Conservation (phyloP, 2,888 invertebrate genomes). For the Hartigia nigra region DNA sequence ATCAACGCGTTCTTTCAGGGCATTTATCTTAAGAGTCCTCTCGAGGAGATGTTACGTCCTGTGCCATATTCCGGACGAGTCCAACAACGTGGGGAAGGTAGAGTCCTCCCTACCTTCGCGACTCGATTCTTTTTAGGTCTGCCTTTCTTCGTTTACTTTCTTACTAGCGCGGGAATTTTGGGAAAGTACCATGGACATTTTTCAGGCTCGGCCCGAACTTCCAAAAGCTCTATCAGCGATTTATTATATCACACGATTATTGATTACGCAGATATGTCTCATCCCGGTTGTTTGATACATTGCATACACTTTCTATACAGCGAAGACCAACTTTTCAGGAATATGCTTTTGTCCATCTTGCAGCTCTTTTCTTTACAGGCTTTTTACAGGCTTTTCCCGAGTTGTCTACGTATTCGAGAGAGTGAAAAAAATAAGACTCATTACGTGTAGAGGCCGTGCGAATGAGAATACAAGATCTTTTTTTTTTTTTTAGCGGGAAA, state of each 20-base stretch:
- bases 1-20: neutral
- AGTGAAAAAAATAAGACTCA: constrained; percentile 33
- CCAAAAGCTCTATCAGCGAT: constrained; percentile 46
- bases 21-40: neutral
- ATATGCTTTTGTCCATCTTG: constrained; percentile 52
- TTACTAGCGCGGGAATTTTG: constrained; percentile 33
- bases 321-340: constrained; percentile 37
- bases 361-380: constrained; percentile 65
- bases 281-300: constrained; percentile 17
- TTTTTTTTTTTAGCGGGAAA: constrained; percentile 21
- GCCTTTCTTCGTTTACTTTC: constrained; percentile 26
- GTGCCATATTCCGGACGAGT: neutral
- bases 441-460: constrained; percentile 55
- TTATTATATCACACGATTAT: constrained; percentile 22
- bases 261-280: constrained; percentile 18
- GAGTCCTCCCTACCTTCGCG: constrained; percentile 16
- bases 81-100: neutral
- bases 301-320: constrained; percentile 14
- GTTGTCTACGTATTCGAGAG: constrained; percentile 46
- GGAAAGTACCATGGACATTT: constrained; percentile 20
- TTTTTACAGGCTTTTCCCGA: constrained; percentile 58
- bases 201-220: constrained; percentile 54
- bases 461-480: constrained; percentile 26
- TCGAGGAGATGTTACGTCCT: neutral
- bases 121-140: constrained; percentile 46